Evolutionary conservation across 1,140 invertebrate genomes (phyloP), one percentile per base, ranked within the genome.

Genomic region (Rhynchophorus ferrugineus): DNA sequence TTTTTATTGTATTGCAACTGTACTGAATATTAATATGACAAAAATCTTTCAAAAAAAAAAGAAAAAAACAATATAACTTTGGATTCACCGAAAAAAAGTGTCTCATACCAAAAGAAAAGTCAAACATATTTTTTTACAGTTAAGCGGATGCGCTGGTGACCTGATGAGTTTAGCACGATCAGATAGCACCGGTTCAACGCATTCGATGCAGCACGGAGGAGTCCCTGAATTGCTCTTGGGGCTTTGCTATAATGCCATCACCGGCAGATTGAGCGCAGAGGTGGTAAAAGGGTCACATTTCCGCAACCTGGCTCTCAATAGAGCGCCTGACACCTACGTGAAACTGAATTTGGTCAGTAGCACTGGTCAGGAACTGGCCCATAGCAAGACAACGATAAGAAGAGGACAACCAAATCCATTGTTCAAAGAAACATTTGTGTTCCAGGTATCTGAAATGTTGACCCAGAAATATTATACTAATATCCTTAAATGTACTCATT

Each of bases 351-450:
- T 97, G 60, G 85, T 95, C 47, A 92, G 90, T 63, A 92, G 89
- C 38, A 89, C 87, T 60, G 90, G 91, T 8, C 89, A 94, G 71
- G 91, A 95, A 73, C 88, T 96, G 69, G 86, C 89, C 0, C 78
- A 89, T 34, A 87, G 88, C 64, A 96, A 96, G 72, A 95, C 92
- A 3, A 89, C 89, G 16, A 81, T 93, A 1, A 76, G 89, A 57
- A 77, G 92, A 22, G 90, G 89, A 13, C 92, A 95, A 70, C 92
- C 92, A 17, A 95, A 95, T 77, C 92, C 92, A 34, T 78, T 95
- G 6, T 96, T 93, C 67, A 95, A 95, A 69, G 92, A 96, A 73
- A 91, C 91, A 1, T 96, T 96, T 71, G 85, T 95, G 70, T 96
- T 95, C 75, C 92, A 95, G 77, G 88, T 89, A 73, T 69, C 11